phyloP scores from a whole-genome alignment of 1,140 invertebrate genomes.

The Bilobella aurantiaca region DNA sequence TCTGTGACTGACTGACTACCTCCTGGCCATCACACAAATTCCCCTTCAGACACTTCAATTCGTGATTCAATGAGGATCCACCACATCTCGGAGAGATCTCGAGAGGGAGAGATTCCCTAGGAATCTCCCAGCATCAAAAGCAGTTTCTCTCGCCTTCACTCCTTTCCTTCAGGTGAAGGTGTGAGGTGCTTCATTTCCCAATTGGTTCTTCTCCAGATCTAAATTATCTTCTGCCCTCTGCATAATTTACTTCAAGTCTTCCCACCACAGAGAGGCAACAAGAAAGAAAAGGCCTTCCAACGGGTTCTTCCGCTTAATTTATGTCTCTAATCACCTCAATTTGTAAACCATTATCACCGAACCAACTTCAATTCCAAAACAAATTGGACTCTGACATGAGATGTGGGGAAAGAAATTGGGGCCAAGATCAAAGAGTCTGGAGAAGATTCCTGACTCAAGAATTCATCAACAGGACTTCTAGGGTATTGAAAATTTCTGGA shows the following conservation, averaged over 20 bases:
- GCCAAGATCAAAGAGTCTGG: too few species aligned
- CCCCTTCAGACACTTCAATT: too few species aligned
- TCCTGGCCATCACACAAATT: neutral
- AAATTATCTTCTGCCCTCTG: neutral
- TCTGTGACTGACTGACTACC: neutral
- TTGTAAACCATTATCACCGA: constrained; percentile 8
- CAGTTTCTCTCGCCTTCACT: neutral
- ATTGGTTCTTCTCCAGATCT: neutral
- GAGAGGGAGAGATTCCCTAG: neutral
- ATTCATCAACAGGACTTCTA: neutral
- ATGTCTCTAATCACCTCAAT: constrained; percentile 7
- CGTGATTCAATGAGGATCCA: neutral
- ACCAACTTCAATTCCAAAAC: neutral
- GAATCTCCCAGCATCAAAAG: neutral
- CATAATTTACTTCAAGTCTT: neutral
- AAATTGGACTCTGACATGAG: constrained; percentile 2
- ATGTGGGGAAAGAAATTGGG: neutral
- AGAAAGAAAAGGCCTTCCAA: neutral
- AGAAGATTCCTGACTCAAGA: too few species aligned
- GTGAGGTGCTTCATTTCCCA: neutral
- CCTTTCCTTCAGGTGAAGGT: constrained; percentile 2
- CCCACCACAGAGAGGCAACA: too few species aligned
- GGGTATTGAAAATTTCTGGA: neutral
- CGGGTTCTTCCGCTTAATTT: neutral
- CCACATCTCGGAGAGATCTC: neutral